A percentile compares a stretch with the other conserved stretches of the same genome.
These are phyloP conservation scores for Triplophysa rosa DNA, from an alignment of 2,113 vertebrate genomes.

Conservation along the genomic window DNA sequence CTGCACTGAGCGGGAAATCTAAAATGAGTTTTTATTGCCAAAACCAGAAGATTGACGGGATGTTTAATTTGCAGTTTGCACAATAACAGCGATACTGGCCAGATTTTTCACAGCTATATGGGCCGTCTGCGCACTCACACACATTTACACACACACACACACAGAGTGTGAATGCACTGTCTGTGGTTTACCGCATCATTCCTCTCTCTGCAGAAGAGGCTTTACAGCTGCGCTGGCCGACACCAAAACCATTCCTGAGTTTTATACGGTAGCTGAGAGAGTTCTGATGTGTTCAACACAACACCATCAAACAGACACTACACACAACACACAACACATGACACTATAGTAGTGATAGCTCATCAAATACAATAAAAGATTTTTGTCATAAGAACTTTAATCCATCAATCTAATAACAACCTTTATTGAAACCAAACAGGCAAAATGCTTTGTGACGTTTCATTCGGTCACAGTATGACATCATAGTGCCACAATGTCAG, in stretches of 20 bases:
- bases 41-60: conserved; percentile 81
- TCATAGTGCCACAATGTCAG: no score
- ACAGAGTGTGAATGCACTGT: no score
- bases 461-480: no score
- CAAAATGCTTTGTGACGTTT: no score
- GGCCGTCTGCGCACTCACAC: no score
- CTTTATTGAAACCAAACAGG: no score
- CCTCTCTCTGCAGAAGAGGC: conserved; percentile 45
- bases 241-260: conserved; percentile 53
- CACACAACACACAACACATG: not conserved
- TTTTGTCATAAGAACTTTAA: no score
- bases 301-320: not conserved
- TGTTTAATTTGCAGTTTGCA: conserved; percentile 81
- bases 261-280: conserved; percentile 57
- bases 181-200: conserved; percentile 62
- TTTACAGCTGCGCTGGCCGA: conserved; percentile 41
- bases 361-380: not conserved
- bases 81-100: no score
- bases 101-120: no score
- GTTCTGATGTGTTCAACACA: conserved; percentile 45
- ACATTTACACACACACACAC: no score
- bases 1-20: conserved; percentile 71
- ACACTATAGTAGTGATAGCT: no score
- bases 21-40: conserved; percentile 86
- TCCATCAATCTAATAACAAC: no score